Evolutionary conservation across 2,797 vertebrate genomes (phyloP), one percentile per base, ranked within the genome.

Genomic region (Syngnathus acus): DNA sequence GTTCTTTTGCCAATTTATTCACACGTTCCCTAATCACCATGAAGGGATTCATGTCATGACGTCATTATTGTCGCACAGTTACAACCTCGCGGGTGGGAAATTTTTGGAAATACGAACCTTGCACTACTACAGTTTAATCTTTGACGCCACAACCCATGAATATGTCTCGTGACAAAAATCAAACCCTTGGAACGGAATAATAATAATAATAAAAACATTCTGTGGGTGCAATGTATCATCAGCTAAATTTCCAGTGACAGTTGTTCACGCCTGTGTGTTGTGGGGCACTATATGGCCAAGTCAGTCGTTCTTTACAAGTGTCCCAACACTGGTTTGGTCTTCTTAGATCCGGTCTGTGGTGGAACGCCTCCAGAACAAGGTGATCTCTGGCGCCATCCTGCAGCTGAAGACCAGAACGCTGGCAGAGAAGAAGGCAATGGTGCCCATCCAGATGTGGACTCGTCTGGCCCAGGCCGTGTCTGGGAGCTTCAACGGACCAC

Each of bases 361-460:
- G 48, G 86, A 86, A 16, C 48, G 42, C 32, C 73, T 91, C 59
- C 90, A 83, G 76, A 13, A 59, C 21, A 72, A 66, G 48, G 72
- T 86, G 10, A 55, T 85, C 10, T 68, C 70, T 4, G 38, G 6
- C 9, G 80, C 81, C 0, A 58, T 42, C 10, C 2, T 0, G 0
- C 70, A 77, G 59, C 69, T 89, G 19, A 66, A 51, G 40, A 71
- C 17, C 16, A 74, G 62, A 64, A 76, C 5, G 19, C 48, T 3
- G 53, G 72, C 83, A 42, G 73, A 87, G 64, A 62, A 19, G 58
- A 66, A 21, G 0, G 9, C 0, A 40, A 73, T 58, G 47, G 84
- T 74, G 68, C 87, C 90, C 17, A 84, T 89, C 5, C 73, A 92
- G 4, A 1, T 77, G 51, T 92, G 91, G 91, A 74, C 69, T 6